Evolutionary conservation across 2,797 vertebrate genomes (phyloP), one percentile per base, ranked within the genome.

Genomic region (Cynopterus sphinx): DNA sequence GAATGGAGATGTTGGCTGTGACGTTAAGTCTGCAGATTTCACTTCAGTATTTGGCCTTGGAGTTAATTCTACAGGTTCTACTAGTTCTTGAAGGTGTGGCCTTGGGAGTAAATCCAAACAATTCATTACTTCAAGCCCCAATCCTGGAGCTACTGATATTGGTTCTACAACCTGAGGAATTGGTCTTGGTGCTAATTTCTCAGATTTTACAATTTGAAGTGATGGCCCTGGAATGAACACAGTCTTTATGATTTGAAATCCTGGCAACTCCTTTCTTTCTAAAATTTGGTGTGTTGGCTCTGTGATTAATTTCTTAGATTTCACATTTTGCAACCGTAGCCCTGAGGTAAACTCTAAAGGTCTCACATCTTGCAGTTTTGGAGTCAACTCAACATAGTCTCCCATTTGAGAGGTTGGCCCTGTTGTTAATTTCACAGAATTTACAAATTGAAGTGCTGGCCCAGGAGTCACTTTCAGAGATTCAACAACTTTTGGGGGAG

Each of bases 201-300:
- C 96, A 93, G 97, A 97, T 78, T 93, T 94, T 89, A 79, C 26
- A 6, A 86, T 91, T 49, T 95, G 94, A 94, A 74, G 31, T 65
- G 9, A 33, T 70, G 90, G 78, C 21, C 41, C 39, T 79, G 94
- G 92, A 22, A 41, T 81, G 93, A 96, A 73, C 43, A 91, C 11
- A 68, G 92, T 93, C 84, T 95, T 96, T 87, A 96, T 68, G 15
- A 94, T 75, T 77, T 81, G 86, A 95, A 88, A 97, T 24, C 89
- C 89, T 86, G 36, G 6, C 16, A 26, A 13, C 57, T 85, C 41
- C 28, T 33, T 91, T 81, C 6, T 94, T 93, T 95, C 94, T 84
- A 93, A 78, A 93, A 88, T 83, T n/a, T 89, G 87, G 33, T 95
- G 87, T 89, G 33, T 87, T 94, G 94, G 83, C 26, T 89, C 51